Conservation (phyloP, 2,797 vertebrate genomes). For the Argyrosomus regius region DNA sequence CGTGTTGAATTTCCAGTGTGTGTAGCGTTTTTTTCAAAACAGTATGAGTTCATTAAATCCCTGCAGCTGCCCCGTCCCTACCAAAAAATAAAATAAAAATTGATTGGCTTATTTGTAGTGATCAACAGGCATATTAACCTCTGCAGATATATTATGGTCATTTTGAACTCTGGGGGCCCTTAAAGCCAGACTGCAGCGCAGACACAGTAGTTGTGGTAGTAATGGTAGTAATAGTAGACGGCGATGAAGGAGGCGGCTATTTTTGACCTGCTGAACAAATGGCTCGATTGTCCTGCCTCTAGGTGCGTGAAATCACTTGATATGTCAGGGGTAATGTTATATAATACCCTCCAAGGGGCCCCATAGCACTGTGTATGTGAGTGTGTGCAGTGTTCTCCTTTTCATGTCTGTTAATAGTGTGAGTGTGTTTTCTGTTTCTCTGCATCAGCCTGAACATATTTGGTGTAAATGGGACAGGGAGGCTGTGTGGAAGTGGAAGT, state of each 20-base stretch:
- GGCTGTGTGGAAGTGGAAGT: conserved; percentile 21
- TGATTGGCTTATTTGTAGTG: conserved; percentile 22
- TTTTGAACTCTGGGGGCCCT: conserved; percentile 17
- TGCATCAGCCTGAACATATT: conserved; percentile 22
- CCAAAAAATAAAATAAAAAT: neutral
- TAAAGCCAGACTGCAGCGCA: conserved; percentile 36
- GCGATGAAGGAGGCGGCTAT: conserved; percentile 66
- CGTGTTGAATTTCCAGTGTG: conserved; percentile 23
- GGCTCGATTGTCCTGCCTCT: conserved; percentile 76
- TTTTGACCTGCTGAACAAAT: conserved; percentile 80
- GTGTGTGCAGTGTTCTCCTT: conserved; percentile 28
- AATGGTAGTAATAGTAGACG: conserved; percentile 71
- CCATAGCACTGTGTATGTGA: conserved; percentile 29
- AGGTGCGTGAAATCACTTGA: conserved; percentile 82
- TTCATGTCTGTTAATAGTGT: conserved; percentile 32
- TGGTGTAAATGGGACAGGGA: conserved; percentile 35
- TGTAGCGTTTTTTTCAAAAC: conserved; percentile 32
- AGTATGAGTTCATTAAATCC: conserved; percentile 29
- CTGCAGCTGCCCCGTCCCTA: conserved; percentile 7
- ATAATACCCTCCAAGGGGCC: conserved; percentile 74
- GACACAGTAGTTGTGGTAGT: conserved; percentile 50
- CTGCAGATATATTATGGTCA: conserved; percentile 43
- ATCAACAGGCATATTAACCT: conserved; percentile 39
- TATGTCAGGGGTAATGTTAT: conserved; percentile 78
- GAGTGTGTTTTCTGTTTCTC: conserved; percentile 25